Evolutionary conservation across 2,888 invertebrate genomes (phyloP).

Genomic region (Diogma glabrata): DNA sequence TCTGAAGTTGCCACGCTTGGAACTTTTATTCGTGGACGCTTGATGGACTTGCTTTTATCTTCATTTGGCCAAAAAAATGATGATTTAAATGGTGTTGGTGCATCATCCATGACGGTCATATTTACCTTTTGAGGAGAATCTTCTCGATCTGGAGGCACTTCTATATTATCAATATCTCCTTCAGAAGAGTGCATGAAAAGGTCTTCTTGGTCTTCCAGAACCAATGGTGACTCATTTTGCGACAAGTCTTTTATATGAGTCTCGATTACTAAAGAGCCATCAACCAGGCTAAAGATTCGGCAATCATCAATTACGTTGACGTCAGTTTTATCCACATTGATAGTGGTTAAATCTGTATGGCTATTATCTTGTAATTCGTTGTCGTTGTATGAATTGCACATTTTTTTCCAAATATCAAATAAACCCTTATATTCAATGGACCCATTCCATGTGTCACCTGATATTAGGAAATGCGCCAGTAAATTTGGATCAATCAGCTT

Average conservation of each 20-base stretch:
- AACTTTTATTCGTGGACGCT: background rate
- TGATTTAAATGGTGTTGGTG: background rate
- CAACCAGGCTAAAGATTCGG: too few species aligned
- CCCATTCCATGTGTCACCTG: background rate
- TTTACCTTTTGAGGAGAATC: background rate
- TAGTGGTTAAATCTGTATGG: too few species aligned
- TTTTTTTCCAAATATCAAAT: slow-evolving; percentile 1
- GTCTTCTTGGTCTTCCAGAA: too few species aligned
- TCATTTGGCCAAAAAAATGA: background rate
- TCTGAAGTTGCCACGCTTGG: background rate
- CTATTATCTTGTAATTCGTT: background rate
- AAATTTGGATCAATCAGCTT: background rate
- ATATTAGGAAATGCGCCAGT: too few species aligned
- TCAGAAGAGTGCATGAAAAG: too few species aligned
- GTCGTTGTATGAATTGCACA: background rate
- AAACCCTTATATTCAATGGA: slow-evolving; percentile 1
- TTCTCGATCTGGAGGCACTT: too few species aligned
- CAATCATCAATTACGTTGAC: too few species aligned
- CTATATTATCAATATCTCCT: too few species aligned
- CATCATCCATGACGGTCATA: slow-evolving; percentile 3
- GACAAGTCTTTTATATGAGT: too few species aligned
- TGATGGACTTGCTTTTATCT: background rate
- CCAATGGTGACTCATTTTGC: too few species aligned
- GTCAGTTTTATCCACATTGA: too few species aligned
- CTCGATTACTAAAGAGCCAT: too few species aligned